Percentiles rank a stretch among this genome's conserved stretches.
Evolutionary conservation across 2,113 vertebrate genomes (phyloP).

Genomic region (Theristicus caerulescens): DNA sequence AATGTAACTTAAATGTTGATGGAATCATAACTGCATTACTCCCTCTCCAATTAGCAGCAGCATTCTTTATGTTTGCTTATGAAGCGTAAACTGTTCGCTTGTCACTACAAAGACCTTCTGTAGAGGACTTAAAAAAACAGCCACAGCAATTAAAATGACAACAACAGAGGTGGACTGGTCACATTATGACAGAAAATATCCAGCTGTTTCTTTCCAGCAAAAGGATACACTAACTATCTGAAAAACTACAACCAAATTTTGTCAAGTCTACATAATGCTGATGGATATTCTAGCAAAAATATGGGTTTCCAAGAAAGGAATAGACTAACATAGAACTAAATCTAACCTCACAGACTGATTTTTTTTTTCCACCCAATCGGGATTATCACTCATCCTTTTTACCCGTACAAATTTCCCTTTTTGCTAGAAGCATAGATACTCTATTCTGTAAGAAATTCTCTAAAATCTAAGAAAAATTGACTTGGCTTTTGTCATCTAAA

Average conservation of each 20-base stretch:
- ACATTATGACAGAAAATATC: constrained; percentile 24
- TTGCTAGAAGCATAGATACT: not conserved
- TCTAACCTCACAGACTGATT: not conserved
- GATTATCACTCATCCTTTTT: not conserved
- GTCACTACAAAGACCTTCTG: constrained; percentile 67
- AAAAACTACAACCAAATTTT: not conserved
- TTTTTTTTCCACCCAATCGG: not conserved
- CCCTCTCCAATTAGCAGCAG: constrained; percentile 60
- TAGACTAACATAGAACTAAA: not conserved
- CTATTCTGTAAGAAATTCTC: not conserved
- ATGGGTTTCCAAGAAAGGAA: not conserved
- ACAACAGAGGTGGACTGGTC: constrained; percentile 61
- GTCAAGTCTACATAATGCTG: not conserved
- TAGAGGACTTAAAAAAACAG: constrained; percentile 50
- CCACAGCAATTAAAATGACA: constrained; percentile 64
- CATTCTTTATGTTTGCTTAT: constrained; percentile 60
- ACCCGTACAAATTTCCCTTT: not conserved
- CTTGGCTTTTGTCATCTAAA: not conserved
- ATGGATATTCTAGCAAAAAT: not conserved
- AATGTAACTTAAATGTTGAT: constrained; percentile 53
- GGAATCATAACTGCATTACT: constrained; percentile 51
- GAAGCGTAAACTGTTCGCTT: constrained; percentile 48
- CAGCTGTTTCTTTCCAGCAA: constrained; percentile 38
- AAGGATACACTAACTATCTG: not conserved
- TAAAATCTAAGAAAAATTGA: not conserved